These are phyloP conservation scores for Pseudoatta argentina DNA, from an alignment of 1,140 invertebrate genomes.

Conservation along the genomic window DNA sequence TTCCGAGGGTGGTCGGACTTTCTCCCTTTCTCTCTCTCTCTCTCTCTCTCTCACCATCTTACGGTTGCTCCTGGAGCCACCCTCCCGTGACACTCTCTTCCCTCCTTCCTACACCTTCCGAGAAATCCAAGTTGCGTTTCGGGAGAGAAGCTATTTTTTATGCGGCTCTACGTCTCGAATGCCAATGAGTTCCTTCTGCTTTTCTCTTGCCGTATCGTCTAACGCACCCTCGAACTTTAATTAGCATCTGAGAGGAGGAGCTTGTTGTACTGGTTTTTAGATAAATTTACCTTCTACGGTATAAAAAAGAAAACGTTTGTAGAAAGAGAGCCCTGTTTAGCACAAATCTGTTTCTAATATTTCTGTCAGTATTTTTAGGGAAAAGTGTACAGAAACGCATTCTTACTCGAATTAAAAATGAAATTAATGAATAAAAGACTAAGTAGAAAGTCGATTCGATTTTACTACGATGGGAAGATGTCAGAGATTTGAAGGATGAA, in stretches of 20 bases:
- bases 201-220: constrained; percentile 30
- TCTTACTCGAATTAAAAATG: background rate
- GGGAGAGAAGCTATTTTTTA: constrained; percentile 74
- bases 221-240: constrained; percentile 53
- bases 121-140: constrained; percentile 70
- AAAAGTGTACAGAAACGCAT: background rate
- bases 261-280: background rate
- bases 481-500: constrained; percentile 37
- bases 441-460: constrained; percentile 17
- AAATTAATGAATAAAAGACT: constrained; percentile 20
- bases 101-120: constrained; percentile 19
- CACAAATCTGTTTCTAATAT: background rate
- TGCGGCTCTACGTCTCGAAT: constrained; percentile 65
- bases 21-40: constrained; percentile 56
- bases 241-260: constrained; percentile 14
- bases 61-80: constrained; percentile 64
- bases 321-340: background rate
- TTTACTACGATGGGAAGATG: constrained; percentile 27
- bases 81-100: constrained; percentile 11
- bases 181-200: constrained; percentile 68
- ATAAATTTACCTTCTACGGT: background rate
- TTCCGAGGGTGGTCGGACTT: constrained; percentile 65
- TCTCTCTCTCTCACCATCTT: constrained; percentile 10
- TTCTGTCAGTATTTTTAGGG: background rate
- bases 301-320: background rate